phyloP scores from a whole-genome alignment of 2,113 vertebrate species.

The Cheilinus undulatus region DNA sequence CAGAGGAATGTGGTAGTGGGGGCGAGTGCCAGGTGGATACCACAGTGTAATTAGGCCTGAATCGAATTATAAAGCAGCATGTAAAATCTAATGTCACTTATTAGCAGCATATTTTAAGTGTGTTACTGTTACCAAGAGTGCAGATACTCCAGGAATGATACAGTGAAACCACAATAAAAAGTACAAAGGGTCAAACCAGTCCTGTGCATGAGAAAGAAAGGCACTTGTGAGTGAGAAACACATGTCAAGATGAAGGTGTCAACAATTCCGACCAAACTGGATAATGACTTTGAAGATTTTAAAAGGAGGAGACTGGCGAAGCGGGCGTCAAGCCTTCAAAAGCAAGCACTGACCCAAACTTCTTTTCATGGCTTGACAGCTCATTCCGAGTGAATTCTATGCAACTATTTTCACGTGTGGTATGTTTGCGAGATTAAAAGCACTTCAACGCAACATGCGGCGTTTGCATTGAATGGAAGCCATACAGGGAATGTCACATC shows the following conservation, averaged over 20 bases:
- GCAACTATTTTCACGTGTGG: slow-evolving; percentile 41
- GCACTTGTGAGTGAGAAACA: slow-evolving; percentile 46
- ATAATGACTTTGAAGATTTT: slow-evolving; percentile 45
- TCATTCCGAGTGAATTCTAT: slow-evolving; percentile 29
- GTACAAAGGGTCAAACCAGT: slow-evolving; percentile 60
- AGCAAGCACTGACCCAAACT: slow-evolving; percentile 50
- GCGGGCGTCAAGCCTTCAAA: slow-evolving; percentile 49
- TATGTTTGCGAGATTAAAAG: slow-evolving; percentile 61
- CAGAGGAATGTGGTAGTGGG: slow-evolving; percentile 78
- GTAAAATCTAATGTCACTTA: slow-evolving; percentile 74
- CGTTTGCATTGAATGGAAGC: slow-evolving; percentile 72
- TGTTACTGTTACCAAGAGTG: slow-evolving; percentile 33
- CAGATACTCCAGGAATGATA: slow-evolving; percentile 25
- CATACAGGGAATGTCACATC: slow-evolving; percentile 63
- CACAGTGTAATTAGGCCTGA: slow-evolving; percentile 81
- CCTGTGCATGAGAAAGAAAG: slow-evolving; percentile 39
- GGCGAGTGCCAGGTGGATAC: slow-evolving; percentile 81
- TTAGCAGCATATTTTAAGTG: slow-evolving; percentile 65
- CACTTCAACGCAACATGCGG: slow-evolving; percentile 59
- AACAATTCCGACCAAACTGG: slow-evolving; percentile 54
- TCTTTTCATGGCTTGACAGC: slow-evolving; percentile 59
- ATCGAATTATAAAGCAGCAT: slow-evolving; percentile 74
- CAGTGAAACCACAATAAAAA: slow-evolving; percentile 38
- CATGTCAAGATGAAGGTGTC: slow-evolving; percentile 52
- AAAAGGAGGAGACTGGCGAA: slow-evolving; percentile 15